Base-by-base conservation (phyloP, 2,888 invertebrate species). In the Ariolimax columbianus region DNA sequence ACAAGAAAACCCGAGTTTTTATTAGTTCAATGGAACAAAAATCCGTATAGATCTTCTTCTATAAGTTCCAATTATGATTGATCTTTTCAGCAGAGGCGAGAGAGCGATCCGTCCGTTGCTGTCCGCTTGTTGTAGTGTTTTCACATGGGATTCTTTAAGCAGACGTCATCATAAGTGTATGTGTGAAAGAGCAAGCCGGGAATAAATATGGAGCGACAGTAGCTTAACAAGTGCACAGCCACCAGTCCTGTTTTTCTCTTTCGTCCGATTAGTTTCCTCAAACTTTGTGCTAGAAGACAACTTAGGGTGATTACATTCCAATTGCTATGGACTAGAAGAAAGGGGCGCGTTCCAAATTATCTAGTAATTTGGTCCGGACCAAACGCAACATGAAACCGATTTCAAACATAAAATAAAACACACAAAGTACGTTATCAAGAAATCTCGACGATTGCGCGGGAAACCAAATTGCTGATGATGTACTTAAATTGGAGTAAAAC, bases 321-420 rank as follows among this genome's bases (percentile, higher is more conserved):
- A 66, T 78, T 78, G 66, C n/a, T n/a, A 23, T 36, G 63, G 63
- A 38, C 40, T 43, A 17, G 26, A 43, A 63, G 38, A 63, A 78
- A 11, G 59, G 40, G 66, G 36, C 40, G 66, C 43, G 73, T 63
- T 59, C 43, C 59, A 40, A 78, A 63, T 78, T 59, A 40, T 63
- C 40, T 23, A 9, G 78, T 78, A 63, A 78, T 63, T 78, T 75
- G 40, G 33, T 40, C 63, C 63, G 63, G 2, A 36, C 33, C 38
- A 38, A 59, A 55, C 26, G 59, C n/a, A 78, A 78, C 78, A 66
- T 78, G 63, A 78, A 78, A 78, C 59, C 63, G 78, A 78, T 78
- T 78, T 78, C 38, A 63, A 78, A 78, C 78, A 66, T 17, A 63
- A 40, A 78, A 40, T 63, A 63, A 14, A 78, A 75, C n/a, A 75